Percentiles rank a stretch among this genome's conserved stretches.
Evolutionary conservation across 2,113 vertebrate species (phyloP).

Genomic region (Toxostoma redivivum): DNA sequence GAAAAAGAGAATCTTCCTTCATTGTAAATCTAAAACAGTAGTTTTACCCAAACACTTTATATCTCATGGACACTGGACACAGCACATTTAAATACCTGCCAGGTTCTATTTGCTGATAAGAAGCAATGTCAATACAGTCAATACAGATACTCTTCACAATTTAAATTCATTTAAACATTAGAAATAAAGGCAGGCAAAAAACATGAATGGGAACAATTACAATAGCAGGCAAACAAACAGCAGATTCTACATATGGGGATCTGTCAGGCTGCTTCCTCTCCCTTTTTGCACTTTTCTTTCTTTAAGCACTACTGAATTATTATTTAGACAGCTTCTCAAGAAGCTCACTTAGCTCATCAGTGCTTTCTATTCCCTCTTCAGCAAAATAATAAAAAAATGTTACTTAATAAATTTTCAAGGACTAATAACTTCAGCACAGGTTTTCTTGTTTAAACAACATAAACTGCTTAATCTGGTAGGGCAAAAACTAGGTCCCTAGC

Average conservation of each 20-base stretch:
- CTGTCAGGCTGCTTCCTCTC: background rate
- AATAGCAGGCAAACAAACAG: background rate
- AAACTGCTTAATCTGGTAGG: background rate
- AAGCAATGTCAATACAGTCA: background rate
- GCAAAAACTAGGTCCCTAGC: background rate
- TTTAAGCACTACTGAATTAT: background rate
- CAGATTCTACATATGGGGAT: background rate
- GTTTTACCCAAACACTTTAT: background rate
- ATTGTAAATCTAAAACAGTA: background rate
- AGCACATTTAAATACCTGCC: background rate
- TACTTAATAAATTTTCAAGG: background rate
- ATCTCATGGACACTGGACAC: background rate
- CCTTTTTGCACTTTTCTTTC: background rate
- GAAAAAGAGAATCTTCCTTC: background rate
- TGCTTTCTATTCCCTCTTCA: background rate
- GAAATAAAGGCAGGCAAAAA: background rate
- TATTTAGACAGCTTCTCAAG: background rate
- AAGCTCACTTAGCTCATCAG: background rate
- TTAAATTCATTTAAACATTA: background rate
- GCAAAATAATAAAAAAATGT: background rate
- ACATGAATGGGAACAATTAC: background rate
- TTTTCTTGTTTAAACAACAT: conserved; percentile 4
- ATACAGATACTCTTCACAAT: background rate
- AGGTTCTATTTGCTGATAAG: background rate
- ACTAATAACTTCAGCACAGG: background rate